Percentiles rank a stretch among this genome's conserved stretches.
These are phyloP conservation scores for Coenonympha arcania DNA, from an alignment of 2,888 invertebrate genomes.

Conservation along the genomic window DNA sequence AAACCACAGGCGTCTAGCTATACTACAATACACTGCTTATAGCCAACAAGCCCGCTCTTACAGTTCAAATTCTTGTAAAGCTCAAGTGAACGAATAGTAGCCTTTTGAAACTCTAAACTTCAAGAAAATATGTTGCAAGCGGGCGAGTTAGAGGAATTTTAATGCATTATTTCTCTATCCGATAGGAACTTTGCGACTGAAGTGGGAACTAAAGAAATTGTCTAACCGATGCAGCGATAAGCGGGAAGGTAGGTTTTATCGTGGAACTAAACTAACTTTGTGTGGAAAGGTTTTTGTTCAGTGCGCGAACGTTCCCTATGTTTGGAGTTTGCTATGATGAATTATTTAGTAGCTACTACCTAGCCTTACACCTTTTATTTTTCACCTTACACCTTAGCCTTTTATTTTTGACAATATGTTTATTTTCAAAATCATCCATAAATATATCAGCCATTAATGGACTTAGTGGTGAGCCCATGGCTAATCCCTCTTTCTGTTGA, in stretches of 20 bases:
- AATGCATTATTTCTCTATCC: conserved; percentile 29
- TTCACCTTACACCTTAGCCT: no score
- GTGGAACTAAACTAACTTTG: conserved; percentile 11
- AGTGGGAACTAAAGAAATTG: conserved; percentile 26
- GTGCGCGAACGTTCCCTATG: not conserved
- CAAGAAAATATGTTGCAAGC: conserved; percentile 27
- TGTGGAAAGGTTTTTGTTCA: not conserved
- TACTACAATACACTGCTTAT: not conserved
- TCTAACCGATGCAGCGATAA: conserved; percentile 22
- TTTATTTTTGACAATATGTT: no score
- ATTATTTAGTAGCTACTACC: not conserved
- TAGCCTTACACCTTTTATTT: no score
- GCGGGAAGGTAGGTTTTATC: conserved; percentile 16
- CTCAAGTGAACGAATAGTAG: not conserved
- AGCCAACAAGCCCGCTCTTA: not conserved
- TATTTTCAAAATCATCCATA: no score
- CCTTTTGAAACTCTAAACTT: conserved; percentile 22
- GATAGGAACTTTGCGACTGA: conserved; percentile 29
- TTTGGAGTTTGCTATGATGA: not conserved
- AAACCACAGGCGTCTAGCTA: no score
- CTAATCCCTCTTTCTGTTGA: no score
- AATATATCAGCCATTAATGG: no score
- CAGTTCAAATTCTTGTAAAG: conserved; percentile 9
- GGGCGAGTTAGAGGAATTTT: conserved; percentile 27
- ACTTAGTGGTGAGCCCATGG: no score